Conservation (phyloP, 2,113 vertebrate genomes). For the Falco punctatus region DNA sequence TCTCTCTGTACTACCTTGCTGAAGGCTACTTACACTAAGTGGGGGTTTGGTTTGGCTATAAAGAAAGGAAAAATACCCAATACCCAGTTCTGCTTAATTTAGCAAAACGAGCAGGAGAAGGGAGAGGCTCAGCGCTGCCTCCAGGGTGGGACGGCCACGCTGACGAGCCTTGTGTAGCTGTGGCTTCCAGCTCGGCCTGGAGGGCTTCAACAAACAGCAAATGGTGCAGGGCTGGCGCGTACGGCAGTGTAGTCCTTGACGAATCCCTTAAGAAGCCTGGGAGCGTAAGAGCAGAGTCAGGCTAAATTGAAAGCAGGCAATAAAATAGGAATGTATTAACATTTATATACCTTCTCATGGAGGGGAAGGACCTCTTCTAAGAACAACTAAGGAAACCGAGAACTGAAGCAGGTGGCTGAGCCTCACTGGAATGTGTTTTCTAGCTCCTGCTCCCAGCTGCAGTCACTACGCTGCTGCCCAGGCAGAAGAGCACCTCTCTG, state of each 20-base stretch:
- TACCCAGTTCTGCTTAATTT: neutral
- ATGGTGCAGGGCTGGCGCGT: neutral
- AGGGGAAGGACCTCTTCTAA: neutral
- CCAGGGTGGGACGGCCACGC: neutral
- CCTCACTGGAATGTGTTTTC: neutral
- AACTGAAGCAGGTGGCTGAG: neutral
- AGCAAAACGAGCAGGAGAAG: neutral
- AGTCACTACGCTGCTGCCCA: neutral
- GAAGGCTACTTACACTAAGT: neutral
- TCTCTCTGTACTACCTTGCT: neutral
- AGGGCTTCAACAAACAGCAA: neutral
- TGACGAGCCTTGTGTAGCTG: neutral
- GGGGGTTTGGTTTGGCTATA: neutral
- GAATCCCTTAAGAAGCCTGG: neutral
- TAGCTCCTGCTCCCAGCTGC: neutral
- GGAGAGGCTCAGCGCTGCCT: neutral
- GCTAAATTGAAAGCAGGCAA: neutral
- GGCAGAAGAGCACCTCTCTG: neutral
- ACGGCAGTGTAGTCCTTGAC: neutral
- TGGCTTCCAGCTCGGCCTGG: neutral
- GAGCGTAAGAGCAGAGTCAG: neutral
- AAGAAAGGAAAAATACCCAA: neutral
- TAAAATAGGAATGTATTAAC: neutral
- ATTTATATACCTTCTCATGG: neutral
- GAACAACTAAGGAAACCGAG: neutral